phyloP scores from a whole-genome alignment of 2,888 invertebrate genomes.

The Fragum sueziense region DNA sequence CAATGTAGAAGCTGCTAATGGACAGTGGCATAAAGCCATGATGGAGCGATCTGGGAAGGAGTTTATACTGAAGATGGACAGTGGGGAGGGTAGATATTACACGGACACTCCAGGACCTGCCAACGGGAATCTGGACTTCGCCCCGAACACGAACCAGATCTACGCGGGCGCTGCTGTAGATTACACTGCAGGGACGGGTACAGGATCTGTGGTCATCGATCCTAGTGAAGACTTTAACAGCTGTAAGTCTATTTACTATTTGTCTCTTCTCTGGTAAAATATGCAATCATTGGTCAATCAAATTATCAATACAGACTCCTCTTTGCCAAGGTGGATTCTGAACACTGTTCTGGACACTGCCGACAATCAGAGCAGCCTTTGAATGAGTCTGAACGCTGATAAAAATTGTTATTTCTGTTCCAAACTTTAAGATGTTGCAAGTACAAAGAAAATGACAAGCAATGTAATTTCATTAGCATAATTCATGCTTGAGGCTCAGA shows the following conservation, averaged over 20 bases:
- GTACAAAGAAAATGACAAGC: too few species aligned
- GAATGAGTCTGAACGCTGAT: too few species aligned
- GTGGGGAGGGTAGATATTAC: slow-evolving; percentile 90
- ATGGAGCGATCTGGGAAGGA: slow-evolving; percentile 96
- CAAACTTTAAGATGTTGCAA: too few species aligned
- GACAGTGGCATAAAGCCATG: slow-evolving; percentile 97
- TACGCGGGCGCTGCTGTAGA: slow-evolving; percentile 60
- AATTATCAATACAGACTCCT: too few species aligned
- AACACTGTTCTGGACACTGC: too few species aligned
- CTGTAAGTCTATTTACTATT: slow-evolving; percentile 22
- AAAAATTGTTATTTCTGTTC: too few species aligned
- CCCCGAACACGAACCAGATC: slow-evolving; percentile 47
- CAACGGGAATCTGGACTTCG: slow-evolving; percentile 48
- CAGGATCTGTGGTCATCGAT: background rate
- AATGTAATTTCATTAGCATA: too few species aligned
- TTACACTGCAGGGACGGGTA: slow-evolving; percentile 22
- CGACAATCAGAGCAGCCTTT: too few species aligned
- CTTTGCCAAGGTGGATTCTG: too few species aligned
- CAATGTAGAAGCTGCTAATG: slow-evolving; percentile 94
- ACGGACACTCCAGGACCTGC: slow-evolving; percentile 83
- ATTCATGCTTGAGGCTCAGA: too few species aligned
- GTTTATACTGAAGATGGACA: slow-evolving; percentile 93
- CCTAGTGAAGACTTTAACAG: slow-evolving; percentile 11
- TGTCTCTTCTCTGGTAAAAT: too few species aligned
- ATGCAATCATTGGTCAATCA: too few species aligned